Conservation (phyloP, 2,113 vertebrate species). For the Oncorhynchus nerka region DNA sequence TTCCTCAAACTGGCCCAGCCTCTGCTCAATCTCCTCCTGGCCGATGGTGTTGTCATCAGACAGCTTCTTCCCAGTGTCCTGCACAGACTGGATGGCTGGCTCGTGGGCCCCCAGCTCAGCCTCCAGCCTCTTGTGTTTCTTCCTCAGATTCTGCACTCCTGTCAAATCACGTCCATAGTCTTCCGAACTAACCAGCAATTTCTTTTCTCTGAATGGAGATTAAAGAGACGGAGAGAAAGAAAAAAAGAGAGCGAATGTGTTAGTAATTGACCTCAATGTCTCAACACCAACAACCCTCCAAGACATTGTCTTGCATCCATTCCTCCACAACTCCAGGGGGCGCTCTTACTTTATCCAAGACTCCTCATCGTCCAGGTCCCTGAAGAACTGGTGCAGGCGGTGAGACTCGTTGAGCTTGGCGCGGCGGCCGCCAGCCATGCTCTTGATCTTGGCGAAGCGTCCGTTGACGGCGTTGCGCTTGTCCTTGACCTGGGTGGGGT, state of each 20-base stretch:
- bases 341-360: constrained; percentile 95
- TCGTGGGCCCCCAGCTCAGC: constrained; percentile 94
- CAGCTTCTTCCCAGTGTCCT: constrained; percentile 93
- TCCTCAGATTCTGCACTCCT: constrained; percentile 96
- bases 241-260: background rate
- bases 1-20: constrained; percentile 92
- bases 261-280: background rate
- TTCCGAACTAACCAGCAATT: constrained; percentile 94
- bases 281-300: too few relatives aligned
- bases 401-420: constrained; percentile 93
- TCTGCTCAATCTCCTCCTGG: constrained; percentile 97
- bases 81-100: constrained; percentile 94
- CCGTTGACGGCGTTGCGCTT: constrained; percentile 90
- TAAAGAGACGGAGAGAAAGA: background rate
- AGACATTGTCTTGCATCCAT: background rate
- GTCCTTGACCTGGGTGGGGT: constrained; percentile 94
- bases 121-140: constrained; percentile 96
- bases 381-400: constrained; percentile 97
- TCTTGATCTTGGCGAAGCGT: constrained; percentile 91
- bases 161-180: constrained; percentile 97
- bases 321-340: background rate
- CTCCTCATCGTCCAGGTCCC: constrained; percentile 97
- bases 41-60: constrained; percentile 97
- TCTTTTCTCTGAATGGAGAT: constrained; percentile 85
- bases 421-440: constrained; percentile 84